Evolutionary conservation across 2,888 invertebrate genomes (phyloP).

Genomic region (Caenorhabditis sp.): DNA sequence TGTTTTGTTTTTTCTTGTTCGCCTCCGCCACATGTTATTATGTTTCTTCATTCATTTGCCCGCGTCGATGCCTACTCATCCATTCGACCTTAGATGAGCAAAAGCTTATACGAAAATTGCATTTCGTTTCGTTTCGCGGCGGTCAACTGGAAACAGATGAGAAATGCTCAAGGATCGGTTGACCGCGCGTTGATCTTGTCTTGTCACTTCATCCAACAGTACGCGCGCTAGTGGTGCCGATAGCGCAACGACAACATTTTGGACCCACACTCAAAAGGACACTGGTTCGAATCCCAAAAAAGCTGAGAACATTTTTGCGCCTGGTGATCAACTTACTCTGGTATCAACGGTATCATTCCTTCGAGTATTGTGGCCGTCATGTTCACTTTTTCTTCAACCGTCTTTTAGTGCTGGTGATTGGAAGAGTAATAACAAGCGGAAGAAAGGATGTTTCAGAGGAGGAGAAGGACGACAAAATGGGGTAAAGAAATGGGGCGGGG

Average conservation of each 20-base stretch:
- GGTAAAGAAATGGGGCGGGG: too few species aligned
- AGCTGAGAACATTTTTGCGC: not conserved
- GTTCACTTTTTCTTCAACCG: slow-evolving; percentile 41
- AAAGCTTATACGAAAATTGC: slow-evolving; percentile 18
- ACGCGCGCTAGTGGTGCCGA: too few species aligned
- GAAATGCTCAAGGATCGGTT: slow-evolving; percentile 2
- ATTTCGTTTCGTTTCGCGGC: slow-evolving; percentile 9
- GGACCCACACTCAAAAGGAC: too few species aligned
- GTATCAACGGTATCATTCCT: slow-evolving; percentile 65
- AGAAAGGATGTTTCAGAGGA: slow-evolving; percentile 14
- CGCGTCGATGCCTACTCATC: slow-evolving; percentile 11
- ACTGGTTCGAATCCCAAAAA: too few species aligned
- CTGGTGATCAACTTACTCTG: slow-evolving; percentile 54
- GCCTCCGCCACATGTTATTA: not conserved
- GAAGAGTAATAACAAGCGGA: not conserved
- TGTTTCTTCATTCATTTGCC: not conserved
- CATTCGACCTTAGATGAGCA: slow-evolving; percentile 18
- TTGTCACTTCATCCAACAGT: too few species aligned
- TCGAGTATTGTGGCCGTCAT: slow-evolving; percentile 45
- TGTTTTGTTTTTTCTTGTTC: not conserved
- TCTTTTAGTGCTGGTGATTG: too few species aligned
- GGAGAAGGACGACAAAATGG: slow-evolving; percentile 10
- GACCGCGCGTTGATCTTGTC: too few species aligned
- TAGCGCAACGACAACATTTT: too few species aligned
- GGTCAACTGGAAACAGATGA: slow-evolving; percentile 27